These are phyloP conservation scores for Trichogramma dendrolimi DNA, from an alignment of 2,888 invertebrate genomes.

Conservation along the genomic window DNA sequence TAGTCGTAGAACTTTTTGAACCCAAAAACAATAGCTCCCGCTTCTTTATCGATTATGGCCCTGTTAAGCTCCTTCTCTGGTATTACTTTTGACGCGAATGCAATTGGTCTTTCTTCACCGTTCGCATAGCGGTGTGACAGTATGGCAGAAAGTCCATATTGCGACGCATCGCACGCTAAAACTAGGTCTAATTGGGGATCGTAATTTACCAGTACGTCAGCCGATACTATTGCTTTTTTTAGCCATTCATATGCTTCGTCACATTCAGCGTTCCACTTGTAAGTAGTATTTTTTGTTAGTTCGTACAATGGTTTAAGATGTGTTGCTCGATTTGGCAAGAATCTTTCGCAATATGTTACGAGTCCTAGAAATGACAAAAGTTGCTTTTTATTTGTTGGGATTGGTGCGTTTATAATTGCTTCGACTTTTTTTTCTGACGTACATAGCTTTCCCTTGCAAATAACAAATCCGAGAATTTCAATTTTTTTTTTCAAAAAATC, in stretches of 20 bases:
- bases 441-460: constrained; percentile 30
- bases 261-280: constrained; percentile 35
- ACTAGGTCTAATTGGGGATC: constrained; percentile 26
- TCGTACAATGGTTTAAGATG: constrained; percentile 35
- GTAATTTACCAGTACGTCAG: constrained; percentile 28
- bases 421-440: constrained; percentile 30
- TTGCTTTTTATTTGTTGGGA: constrained; percentile 29
- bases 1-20: constrained; percentile 27
- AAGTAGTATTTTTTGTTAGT: constrained; percentile 29
- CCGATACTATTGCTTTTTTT: constrained; percentile 29
- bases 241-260: constrained; percentile 35
- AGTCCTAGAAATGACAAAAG: constrained; percentile 36
- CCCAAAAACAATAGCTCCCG: neutral
- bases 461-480: neutral
- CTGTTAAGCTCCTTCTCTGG: constrained; percentile 23
- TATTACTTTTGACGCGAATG: constrained; percentile 27
- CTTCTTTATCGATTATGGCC: constrained; percentile 27
- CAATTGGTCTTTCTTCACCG: constrained; percentile 23
- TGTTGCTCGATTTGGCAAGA: constrained; percentile 35
- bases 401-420: constrained; percentile 31
- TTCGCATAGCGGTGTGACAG: constrained; percentile 27
- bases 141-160: constrained; percentile 25
- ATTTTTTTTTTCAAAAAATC: neutral
- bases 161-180: constrained; percentile 26
- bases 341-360: constrained; percentile 42